phyloP scores from a whole-genome alignment of 1,140 invertebrate genomes.

The Drosophila tristis region DNA sequence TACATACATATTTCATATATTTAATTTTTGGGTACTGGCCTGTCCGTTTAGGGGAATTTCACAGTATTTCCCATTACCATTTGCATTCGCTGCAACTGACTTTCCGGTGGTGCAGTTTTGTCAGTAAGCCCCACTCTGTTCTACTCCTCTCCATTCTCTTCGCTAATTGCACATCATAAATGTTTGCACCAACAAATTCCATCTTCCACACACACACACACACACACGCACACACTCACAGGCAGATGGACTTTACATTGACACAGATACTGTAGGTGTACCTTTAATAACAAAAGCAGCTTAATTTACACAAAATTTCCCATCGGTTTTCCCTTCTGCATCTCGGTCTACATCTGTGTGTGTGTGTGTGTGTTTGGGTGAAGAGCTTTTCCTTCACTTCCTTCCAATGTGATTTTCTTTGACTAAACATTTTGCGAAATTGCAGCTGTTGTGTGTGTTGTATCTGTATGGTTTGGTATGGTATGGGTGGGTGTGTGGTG shows the following conservation, averaged over 20 bases:
- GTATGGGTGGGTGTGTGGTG: constrained; percentile 40
- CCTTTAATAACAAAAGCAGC: constrained; percentile 56
- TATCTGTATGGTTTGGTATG: neutral
- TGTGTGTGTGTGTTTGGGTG: constrained; percentile 5
- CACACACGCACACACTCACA: neutral
- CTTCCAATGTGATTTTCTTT: constrained; percentile 37
- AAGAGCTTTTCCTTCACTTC: constrained; percentile 33
- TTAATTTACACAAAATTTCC: constrained; percentile 52
- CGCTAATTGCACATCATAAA: constrained; percentile 65
- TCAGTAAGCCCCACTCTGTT: neutral
- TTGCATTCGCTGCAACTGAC: constrained; percentile 8
- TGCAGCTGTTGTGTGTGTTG: constrained; percentile 38
- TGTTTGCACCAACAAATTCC: constrained; percentile 47
- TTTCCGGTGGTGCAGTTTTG: constrained; percentile 20
- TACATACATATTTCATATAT: constrained; percentile 16
- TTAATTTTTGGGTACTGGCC: neutral
- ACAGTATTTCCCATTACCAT: constrained; percentile 13
- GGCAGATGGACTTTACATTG: neutral
- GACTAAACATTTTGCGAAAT: constrained; percentile 51
- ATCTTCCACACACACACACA: constrained; percentile 19
- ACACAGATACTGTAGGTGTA: constrained; percentile 8
- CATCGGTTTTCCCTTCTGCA: neutral
- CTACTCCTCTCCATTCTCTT: constrained; percentile 1
- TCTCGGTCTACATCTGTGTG: neutral
- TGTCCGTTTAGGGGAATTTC: too few species aligned